Base-by-base conservation (phyloP, 2,797 vertebrate genomes). In the Trachurus trachurus region DNA sequence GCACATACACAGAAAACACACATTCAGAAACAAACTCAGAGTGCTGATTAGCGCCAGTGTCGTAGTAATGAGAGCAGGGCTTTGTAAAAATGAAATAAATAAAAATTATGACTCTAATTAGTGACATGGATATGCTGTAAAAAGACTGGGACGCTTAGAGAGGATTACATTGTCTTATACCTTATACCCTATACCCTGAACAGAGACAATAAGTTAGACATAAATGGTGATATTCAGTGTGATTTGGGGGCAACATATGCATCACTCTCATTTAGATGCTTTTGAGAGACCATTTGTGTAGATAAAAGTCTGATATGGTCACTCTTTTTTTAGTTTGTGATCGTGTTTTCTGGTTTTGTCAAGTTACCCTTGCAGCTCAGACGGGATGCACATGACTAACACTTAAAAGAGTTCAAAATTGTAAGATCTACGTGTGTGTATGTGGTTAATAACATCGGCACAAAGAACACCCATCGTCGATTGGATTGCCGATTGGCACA, bases 41-140 rank as follows among this genome's bases (percentile, higher is more conserved):
- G 47, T 6, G 19, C 44, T 83, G 50, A 82, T 84, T 81, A 79
- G 68, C 0, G 0, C 76, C 76, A 66, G 1, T 57, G 78, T 56
- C 50, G 63, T 6, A 42, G 17, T 82, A 86, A 90, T 82, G 67
- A 83, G 71, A 68, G 61, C 70, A 74, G 40, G 29, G 37, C 47
- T 81, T 80, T 81, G 60, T 80, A 21, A 78, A 80, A 78, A 42
- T 40, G n/a, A 64, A 68, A 66, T 65, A 77, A 74, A 66, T 60
- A 61, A 57, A 50, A 49, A 52, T 4, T 5, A 26, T 42, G 53
- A 66, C 37, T 70, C 54, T 84, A 87, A 88, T 86, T 83, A 81
- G 58, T 75, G 66, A 75, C 69, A 76, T 31, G 22, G 57, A 73
- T 75, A 66, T 29, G 34, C 9, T 75, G 37, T 29, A 47, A 76